Evolutionary conservation across 2,888 invertebrate species (phyloP).

Genomic region (Epistrophella euchroma): DNA sequence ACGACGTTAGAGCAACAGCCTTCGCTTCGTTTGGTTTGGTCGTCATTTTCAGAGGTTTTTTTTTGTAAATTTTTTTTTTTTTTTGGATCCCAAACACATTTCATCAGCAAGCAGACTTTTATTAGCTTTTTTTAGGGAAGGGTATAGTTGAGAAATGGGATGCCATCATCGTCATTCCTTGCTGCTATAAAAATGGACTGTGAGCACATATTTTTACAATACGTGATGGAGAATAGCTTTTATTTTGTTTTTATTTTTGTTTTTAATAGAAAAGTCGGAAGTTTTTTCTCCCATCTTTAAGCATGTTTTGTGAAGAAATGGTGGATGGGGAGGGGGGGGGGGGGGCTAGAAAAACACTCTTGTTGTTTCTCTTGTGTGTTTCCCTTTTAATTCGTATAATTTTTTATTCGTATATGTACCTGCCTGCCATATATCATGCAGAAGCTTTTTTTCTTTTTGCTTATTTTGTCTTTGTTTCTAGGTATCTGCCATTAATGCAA

Average conservation of each 20-base stretch:
- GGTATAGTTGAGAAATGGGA: constrained; percentile 60
- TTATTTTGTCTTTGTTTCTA: background rate
- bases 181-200: constrained; percentile 44
- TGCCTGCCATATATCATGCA: background rate
- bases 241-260: constrained; percentile 3
- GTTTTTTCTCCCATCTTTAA: constrained; percentile 14
- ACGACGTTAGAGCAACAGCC: constrained; percentile 64
- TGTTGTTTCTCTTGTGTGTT: constrained; percentile 4
- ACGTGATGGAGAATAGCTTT: constrained; percentile 43
- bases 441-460: constrained; percentile 6
- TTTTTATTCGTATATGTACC: background rate
- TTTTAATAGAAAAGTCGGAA: constrained; percentile 21
- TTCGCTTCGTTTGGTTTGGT: constrained; percentile 53
- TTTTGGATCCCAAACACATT: constrained; percentile 22
- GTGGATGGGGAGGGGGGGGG: no score
- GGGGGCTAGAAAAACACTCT: background rate
- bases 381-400: constrained; percentile 4
- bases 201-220: constrained; percentile 36
- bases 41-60: constrained; percentile 36
- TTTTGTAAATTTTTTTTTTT: constrained; percentile 21
- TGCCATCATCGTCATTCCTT: constrained; percentile 68
- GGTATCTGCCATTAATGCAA: background rate
- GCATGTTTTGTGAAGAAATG: background rate
- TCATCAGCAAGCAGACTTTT: constrained; percentile 56
- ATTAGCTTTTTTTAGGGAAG: constrained; percentile 52